Conservation (phyloP, 2,888 invertebrate genomes). For the Micoletzkya japonica region DNA sequence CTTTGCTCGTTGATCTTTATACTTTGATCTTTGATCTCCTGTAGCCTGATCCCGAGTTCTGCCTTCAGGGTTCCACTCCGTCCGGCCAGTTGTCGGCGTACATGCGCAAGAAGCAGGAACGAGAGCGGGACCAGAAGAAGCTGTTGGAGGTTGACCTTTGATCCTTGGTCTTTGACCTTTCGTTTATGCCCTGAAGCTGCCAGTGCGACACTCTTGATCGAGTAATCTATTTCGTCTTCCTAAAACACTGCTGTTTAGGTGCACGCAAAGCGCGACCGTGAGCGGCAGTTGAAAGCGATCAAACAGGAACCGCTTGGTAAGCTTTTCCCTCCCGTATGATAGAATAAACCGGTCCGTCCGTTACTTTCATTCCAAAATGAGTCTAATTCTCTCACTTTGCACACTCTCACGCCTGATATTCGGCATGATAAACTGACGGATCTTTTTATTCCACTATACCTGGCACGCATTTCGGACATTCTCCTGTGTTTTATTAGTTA, state of each 20-base stretch:
- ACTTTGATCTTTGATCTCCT: not conserved
- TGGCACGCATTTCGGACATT: too few relatives aligned
- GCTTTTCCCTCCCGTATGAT: too few relatives aligned
- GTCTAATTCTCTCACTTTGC: too few relatives aligned
- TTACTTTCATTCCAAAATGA: too few relatives aligned
- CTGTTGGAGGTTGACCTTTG: constrained; percentile 7
- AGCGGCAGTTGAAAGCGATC: constrained; percentile 1
- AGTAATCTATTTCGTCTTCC: too few relatives aligned
- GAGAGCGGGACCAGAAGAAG: constrained; percentile 26
- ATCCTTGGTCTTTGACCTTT: not conserved
- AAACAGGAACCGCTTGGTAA: constrained; percentile 16
- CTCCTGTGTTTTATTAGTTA: too few relatives aligned
- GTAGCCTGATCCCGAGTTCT: not conserved
- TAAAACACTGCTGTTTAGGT: too few relatives aligned
- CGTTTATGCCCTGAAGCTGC: not conserved
- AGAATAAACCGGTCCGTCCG: too few relatives aligned
- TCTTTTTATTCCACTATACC: too few relatives aligned
- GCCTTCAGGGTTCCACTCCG: too few relatives aligned
- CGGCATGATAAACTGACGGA: too few relatives aligned
- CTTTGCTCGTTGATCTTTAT: not conserved
- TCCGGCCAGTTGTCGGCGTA: constrained; percentile 35
- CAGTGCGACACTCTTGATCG: not conserved
- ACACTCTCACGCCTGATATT: too few relatives aligned
- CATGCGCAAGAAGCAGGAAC: constrained; percentile 42
- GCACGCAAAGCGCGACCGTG: constrained; percentile 21